Conservation (phyloP, 2,888 invertebrate species). For the Adineta ricciae region DNA sequence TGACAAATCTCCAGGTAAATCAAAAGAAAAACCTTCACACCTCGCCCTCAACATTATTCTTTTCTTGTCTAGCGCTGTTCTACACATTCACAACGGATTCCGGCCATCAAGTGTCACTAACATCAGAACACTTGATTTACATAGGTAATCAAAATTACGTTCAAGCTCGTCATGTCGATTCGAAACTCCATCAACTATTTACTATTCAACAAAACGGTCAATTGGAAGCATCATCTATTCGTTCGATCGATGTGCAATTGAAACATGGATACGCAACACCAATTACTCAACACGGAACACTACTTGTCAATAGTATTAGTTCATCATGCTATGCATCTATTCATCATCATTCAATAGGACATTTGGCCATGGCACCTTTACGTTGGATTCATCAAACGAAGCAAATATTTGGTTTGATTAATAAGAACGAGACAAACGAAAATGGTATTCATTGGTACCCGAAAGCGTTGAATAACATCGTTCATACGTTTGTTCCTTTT, state of each 20-base stretch:
- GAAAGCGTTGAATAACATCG: background rate
- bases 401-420: background rate
- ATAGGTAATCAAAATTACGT: background rate
- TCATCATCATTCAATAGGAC: background rate
- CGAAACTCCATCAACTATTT: background rate
- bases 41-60: background rate
- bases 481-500: background rate
- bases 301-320: constrained; percentile 14
- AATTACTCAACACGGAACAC: background rate
- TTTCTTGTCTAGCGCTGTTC: background rate
- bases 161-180: background rate
- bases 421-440: background rate
- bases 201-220: background rate
- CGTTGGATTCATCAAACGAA: background rate
- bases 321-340: constrained; percentile 19
- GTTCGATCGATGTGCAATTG: background rate
- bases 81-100: background rate
- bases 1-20: background rate
- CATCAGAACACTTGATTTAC: background rate
- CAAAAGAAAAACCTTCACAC: too few species aligned
- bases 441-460: constrained; percentile 18
- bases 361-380: background rate
- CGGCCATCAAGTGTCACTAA: background rate
- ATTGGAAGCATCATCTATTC: background rate
- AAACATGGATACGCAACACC: constrained; percentile 18